phyloP scores from a whole-genome alignment of 1,140 invertebrate genomes.

The Notospermus geniculatus region DNA sequence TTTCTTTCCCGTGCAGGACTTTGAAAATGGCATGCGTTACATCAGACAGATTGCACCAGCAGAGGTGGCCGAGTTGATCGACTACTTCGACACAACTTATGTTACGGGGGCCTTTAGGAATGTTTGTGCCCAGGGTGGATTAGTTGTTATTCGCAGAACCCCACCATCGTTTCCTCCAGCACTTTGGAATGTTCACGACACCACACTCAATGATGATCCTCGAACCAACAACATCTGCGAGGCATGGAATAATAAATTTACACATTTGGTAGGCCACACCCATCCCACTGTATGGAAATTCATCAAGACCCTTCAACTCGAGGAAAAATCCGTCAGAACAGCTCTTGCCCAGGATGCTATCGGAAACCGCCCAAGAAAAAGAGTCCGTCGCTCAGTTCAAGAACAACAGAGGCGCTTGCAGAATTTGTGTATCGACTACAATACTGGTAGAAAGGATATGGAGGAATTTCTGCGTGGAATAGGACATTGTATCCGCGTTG shows the following conservation, averaged over 20 bases:
- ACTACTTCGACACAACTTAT: constrained; percentile 19
- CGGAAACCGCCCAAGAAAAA: not conserved
- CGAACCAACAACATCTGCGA: constrained; percentile 24
- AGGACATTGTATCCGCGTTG: not conserved
- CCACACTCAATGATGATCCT: constrained; percentile 12
- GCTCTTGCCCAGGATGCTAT: not conserved
- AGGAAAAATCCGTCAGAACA: not conserved
- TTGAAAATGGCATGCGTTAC: constrained; percentile 3
- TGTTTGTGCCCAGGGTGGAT: not conserved
- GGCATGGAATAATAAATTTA: constrained; percentile 15
- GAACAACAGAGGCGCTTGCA: not conserved
- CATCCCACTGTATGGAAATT: constrained; percentile 19
- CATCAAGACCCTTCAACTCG: constrained; percentile 15
- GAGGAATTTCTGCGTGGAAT: not conserved
- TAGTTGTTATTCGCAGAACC: not conserved
- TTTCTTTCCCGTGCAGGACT: constrained; percentile 17
- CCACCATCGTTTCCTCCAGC: not conserved
- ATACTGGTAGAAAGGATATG: not conserved
- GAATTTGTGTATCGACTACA: not conserved
- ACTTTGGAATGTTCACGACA: constrained; percentile 16
- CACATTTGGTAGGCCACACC: constrained; percentile 13
- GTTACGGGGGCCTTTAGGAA: constrained; percentile 11
- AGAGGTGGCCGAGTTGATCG: constrained; percentile 9
- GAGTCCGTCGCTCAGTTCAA: not conserved
- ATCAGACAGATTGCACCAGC: constrained; percentile 10